A percentile compares a stretch with the other conserved stretches of the same genome.
These are phyloP conservation scores for Bucorvus abyssinicus DNA, from an alignment of 2,797 vertebrate species.

Conservation along the genomic window DNA sequence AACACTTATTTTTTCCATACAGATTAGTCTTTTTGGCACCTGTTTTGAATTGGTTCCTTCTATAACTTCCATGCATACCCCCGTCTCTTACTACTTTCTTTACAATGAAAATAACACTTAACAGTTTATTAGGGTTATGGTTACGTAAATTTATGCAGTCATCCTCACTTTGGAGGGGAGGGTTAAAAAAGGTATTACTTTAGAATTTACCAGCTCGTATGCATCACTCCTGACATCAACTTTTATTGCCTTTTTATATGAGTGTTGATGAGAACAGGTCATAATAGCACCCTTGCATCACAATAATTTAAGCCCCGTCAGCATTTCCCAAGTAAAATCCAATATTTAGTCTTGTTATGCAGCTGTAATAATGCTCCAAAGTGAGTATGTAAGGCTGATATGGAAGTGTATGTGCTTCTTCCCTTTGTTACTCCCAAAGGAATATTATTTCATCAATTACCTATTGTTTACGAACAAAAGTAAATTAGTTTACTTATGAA, in stretches of 20 bases:
- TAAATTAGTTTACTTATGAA: neutral
- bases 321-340: neutral
- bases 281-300: neutral
- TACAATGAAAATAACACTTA: constrained; percentile 22
- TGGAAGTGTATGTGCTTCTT: neutral
- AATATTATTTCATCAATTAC: neutral
- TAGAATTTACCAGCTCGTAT: neutral
- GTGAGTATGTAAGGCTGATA: neutral
- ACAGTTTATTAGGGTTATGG: neutral
- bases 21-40: neutral
- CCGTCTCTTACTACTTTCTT: neutral
- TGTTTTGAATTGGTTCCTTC: constrained; percentile 11
- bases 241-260: no score
- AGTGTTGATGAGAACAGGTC: neutral
- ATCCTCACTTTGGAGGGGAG: neutral
- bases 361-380: neutral
- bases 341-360: neutral
- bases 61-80: neutral
- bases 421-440: neutral
- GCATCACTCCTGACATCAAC: neutral
- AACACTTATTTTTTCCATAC: neutral
- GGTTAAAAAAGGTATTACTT: neutral
- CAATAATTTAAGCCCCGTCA: neutral
- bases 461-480: neutral
- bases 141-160: neutral